These are phyloP conservation scores for Brienomyrus longianalis DNA, from an alignment of 2,113 vertebrate genomes.

Conservation along the genomic window DNA sequence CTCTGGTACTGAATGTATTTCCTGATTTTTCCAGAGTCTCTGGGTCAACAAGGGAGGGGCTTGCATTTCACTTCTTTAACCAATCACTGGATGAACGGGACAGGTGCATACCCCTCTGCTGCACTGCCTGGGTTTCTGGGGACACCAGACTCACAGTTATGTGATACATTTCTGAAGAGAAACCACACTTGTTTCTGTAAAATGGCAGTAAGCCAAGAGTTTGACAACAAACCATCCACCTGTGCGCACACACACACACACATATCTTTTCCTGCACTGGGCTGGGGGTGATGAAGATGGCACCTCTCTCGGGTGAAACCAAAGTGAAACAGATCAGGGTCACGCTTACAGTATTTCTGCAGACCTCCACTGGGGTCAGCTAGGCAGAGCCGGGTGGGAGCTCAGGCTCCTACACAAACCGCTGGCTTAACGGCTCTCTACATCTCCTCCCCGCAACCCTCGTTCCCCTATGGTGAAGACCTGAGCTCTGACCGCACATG, in stretches of 20 bases:
- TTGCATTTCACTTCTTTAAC: neutral
- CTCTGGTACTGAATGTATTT: neutral
- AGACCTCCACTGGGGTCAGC: slow-evolving; percentile 27
- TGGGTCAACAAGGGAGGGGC: neutral
- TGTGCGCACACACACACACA: neutral
- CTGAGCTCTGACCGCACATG: slow-evolving; percentile 34
- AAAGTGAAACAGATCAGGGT: slow-evolving; percentile 10
- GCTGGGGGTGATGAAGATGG: neutral
- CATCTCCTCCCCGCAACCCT: neutral
- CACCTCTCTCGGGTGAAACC: neutral
- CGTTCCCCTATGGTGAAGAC: slow-evolving; percentile 34
- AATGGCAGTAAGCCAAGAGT: slow-evolving; percentile 5
- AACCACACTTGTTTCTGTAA: slow-evolving; percentile 23
- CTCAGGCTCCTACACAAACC: slow-evolving; percentile 19
- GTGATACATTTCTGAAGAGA: slow-evolving; percentile 17
- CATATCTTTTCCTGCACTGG: neutral
- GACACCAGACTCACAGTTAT: neutral
- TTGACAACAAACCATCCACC: neutral
- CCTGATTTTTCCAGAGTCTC: neutral
- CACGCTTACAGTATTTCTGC: slow-evolving; percentile 25
- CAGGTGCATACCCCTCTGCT: neutral
- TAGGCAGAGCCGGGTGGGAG: slow-evolving; percentile 11
- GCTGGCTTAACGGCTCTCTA: slow-evolving; percentile 30
- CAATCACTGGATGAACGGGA: neutral
- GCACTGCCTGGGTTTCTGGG: neutral